Percentiles rank a stretch among this genome's conserved stretches.
Conservation (phyloP, 2,113 vertebrate genomes). For the Blennius ocellaris region DNA sequence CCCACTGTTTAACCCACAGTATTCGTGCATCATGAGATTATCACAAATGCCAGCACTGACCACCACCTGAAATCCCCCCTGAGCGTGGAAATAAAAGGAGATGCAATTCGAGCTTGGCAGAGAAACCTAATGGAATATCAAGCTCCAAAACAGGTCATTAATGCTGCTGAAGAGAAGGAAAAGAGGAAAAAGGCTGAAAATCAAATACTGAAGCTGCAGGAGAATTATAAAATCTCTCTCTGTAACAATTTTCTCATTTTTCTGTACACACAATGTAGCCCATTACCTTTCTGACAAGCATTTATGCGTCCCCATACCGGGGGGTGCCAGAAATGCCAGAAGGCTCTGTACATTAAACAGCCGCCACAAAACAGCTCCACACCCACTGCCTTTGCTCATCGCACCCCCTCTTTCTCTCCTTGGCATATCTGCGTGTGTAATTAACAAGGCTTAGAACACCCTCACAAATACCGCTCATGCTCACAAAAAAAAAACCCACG, state of each 20-base stretch:
- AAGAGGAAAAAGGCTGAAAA: constrained; percentile 15
- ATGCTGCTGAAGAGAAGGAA: constrained; percentile 14
- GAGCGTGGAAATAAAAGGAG: constrained; percentile 37
- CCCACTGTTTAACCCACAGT: constrained; percentile 9
- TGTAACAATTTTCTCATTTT: constrained; percentile 31
- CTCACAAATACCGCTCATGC: constrained; percentile 64
- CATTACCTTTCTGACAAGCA: constrained; percentile 45
- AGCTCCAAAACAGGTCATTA: constrained; percentile 44
- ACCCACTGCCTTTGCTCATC: constrained; percentile 59
- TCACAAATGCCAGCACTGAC: constrained; percentile 22
- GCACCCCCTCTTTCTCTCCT: constrained; percentile 49
- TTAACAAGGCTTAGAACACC: constrained; percentile 75
- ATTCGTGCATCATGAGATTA: constrained; percentile 21
- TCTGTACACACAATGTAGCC: constrained; percentile 27
- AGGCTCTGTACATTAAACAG: constrained; percentile 49
- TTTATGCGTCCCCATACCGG: constrained; percentile 35
- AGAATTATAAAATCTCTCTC: constrained; percentile 10
- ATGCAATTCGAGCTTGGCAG: constrained; percentile 42
- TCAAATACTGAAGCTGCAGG: constrained; percentile 20
- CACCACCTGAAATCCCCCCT: constrained; percentile 37
- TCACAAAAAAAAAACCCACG: constrained; percentile 2
- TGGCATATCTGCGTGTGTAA: constrained; percentile 69
- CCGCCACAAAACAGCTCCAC: constrained; percentile 59
- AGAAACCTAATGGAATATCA: constrained; percentile 21
- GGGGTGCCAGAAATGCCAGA: constrained; percentile 36